Base-by-base conservation (phyloP, 2,888 invertebrate species). In the Tetragonisca angustula region DNA sequence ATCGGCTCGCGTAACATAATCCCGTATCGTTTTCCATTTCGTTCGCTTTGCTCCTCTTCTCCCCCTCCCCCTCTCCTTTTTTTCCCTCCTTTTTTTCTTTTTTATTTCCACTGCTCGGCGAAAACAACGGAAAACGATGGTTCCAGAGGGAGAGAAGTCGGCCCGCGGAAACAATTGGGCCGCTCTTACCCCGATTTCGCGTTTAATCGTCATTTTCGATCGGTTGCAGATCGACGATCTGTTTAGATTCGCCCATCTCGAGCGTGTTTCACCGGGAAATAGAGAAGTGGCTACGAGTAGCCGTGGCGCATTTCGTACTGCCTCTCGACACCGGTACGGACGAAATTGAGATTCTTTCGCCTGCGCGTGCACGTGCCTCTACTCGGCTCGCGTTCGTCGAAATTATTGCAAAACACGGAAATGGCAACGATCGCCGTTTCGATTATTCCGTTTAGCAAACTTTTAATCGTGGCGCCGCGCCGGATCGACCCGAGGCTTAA, bases 131-230 rank as follows among this genome's bases (percentile, higher is more conserved):
- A 62, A 21, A 76, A 50, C 52, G 62, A 24, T 21, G 72, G 62
- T 3, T 54, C 4, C 27, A 21, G 54, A 56, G 49, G 56, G 52
- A 5, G 76, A 13, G 21, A 61, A 54, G 52, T 52, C 6, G 59
- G 36, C 24, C 62, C 36, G 27, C 59, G 65, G 72, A 70, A 83
- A 85, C 84, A 83, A 89, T 87, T 72, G 71, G 78, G 32, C 27
- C 49, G 36, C 75, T 76, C 75, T 87, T 84, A 81, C 72, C 81
- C 81, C 75, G 76, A 78, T 86, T 71, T 68, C 83, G 73, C 75
- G 81, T 81, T 88, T 83, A 88, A 89, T 84, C 83, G 88, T 86
- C 80, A 87, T 76, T 83, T 84, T 87, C 82, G 81, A 87, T 83
- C 85, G 78, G 62, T 62, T 78, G 75, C 79, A 81, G 83, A 79